Evolutionary conservation across 2,888 invertebrate genomes (phyloP), one percentile per base, ranked within the genome.

Genomic region (Helicoverpa assulta): DNA sequence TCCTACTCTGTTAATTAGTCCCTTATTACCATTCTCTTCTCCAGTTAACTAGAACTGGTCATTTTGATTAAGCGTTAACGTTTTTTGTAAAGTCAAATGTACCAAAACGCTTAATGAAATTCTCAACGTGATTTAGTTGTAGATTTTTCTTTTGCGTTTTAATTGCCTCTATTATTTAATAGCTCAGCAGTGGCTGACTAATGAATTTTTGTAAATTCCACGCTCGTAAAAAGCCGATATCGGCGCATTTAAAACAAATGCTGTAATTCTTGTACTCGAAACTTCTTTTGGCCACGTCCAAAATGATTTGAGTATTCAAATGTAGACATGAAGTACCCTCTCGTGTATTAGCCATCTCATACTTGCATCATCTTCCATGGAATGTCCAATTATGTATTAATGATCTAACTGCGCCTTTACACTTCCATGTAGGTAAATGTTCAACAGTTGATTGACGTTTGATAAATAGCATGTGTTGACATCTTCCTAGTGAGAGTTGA

Each of bases 391-490:
- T 70, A 77, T 69, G 66, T 78, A 40, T 40, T 40, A 12, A 64
- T 83, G 73, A 64, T 78, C 76, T 78, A 82, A 78, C 77, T 70
- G 62, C 69, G 83, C 80, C 84, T 76, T 80, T 73, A 73, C 74
- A 61, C 83, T 78, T 77, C 82, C 85, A 86, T 82, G 83, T 85
- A 83, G 82, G 85, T 84, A 80, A 73, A 71, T 70, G 75, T 79
- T 78, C 83, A 77, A 75, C 76, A 78, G 86, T 86, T 90, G 91
- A 91, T 87, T 90, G 92, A 91, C 90, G 85, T 87, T 83, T 89
- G 92, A 93, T 93, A 92, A 90, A 92, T 88, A 88, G 87, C 87
- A 88, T 87, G 85, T 86, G 90, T 90, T 90, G 92, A 91, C 92
- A 91, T 92, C 87, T 88, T 86, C 83, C 86, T 82, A 87, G 89